Evolutionary conservation across 2,888 invertebrate genomes (phyloP), one percentile per base, ranked within the genome.

Genomic region (Mayetiola destructor): DNA sequence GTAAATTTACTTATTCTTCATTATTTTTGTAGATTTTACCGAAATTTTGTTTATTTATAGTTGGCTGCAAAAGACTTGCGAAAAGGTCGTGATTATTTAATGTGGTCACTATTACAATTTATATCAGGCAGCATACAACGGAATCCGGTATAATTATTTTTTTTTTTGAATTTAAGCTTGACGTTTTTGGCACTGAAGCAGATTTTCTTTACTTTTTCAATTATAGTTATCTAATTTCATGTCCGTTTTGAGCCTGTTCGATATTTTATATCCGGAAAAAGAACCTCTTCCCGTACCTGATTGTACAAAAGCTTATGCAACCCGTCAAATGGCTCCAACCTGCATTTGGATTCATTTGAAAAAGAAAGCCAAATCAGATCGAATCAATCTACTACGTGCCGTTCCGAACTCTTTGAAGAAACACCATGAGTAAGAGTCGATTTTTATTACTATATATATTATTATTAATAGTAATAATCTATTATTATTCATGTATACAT

Each of bases 71-170:
- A 85, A 62, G 89, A 91, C 66, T 76, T 93, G 67, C 80, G 86
- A 59, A 88, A 90, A 70, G 94, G 95, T 0, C 77, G 97, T 54
- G 96, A 96, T 72, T 94, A 97, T 66, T 75, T 99, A n/a, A 97
- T 99, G 96, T 97, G 97, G 96, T 88, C 94, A 20, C 75, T 97
- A 18, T 75, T 99, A 42, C 97, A 99, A 73, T 96, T 94, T 66
- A 91, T 97, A 64, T 95, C 96, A 0, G 95, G 95, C 55, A 93
- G 92, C 66, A 94, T 94, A 65, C 92, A 93, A 69, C 84, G 93
- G 64, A 94, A 94, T 73, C 89, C 93, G 0, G 81, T 87, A 69
- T 30, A 29, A 18, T 10, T 58, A 18, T 36, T 60, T 61, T 56
- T n/a, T 40, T n/a, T 53, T n/a, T 23, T 42, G 21, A 8, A 23